These are phyloP conservation scores for Nymphalis io DNA, from an alignment of 1,140 invertebrate genomes.

Conservation along the genomic window DNA sequence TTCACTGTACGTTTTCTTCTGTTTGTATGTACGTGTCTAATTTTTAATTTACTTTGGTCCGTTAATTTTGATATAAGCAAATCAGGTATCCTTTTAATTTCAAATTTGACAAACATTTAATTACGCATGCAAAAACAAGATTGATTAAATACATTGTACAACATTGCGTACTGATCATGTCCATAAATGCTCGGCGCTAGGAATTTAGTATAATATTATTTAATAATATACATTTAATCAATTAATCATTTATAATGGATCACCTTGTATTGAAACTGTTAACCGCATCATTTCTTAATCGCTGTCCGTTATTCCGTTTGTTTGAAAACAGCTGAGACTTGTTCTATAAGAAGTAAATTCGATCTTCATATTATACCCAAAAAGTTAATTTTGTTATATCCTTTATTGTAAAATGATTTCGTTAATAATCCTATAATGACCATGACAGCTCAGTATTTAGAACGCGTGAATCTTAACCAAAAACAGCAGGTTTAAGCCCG, in stretches of 20 bases:
- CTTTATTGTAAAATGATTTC: too few species aligned
- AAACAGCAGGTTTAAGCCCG: too few species aligned
- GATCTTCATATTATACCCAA: background rate
- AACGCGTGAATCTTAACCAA: too few species aligned
- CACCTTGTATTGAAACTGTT: conserved; percentile 16
- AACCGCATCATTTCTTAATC: conserved; percentile 23
- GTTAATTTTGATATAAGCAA: too few species aligned
- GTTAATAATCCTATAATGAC: too few species aligned
- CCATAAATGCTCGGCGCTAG: background rate
- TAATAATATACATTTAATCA: conserved; percentile 16
- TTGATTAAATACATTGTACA: background rate
- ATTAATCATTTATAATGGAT: conserved; percentile 29
- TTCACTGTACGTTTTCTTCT: too few species aligned
- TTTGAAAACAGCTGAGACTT: background rate
- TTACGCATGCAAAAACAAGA: background rate
- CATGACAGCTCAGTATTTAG: too few species aligned
- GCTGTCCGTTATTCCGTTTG: conserved; percentile 9
- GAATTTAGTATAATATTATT: conserved; percentile 12
- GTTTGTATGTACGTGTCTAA: too few species aligned
- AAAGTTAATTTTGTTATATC: too few species aligned
- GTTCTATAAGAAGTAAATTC: background rate
- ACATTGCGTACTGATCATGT: background rate
- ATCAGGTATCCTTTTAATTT: too few species aligned
- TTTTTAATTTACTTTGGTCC: too few species aligned
- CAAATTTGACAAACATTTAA: background rate